These are phyloP conservation scores for Erebia aethiops DNA, from an alignment of 2,888 invertebrate species.

Conservation along the genomic window DNA sequence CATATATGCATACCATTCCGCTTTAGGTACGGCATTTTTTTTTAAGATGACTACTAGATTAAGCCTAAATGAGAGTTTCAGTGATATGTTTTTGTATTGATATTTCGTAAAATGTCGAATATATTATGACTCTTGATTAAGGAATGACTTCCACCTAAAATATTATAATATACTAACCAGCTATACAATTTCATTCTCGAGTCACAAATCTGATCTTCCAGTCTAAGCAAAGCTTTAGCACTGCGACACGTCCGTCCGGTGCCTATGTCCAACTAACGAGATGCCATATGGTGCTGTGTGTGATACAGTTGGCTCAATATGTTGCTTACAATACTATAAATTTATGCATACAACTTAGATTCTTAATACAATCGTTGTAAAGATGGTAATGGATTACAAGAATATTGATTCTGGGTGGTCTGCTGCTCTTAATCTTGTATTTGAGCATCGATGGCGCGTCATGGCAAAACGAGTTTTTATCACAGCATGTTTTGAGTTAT, in stretches of 20 bases:
- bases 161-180: neutral
- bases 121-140: too few species aligned
- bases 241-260: conserved; percentile 56
- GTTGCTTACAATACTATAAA: conserved; percentile 31
- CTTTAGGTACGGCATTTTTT: too few species aligned
- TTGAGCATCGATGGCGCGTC: conserved; percentile 29
- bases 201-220: conserved; percentile 31
- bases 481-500: conserved; percentile 36
- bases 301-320: conserved; percentile 56
- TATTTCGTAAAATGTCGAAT: too few species aligned
- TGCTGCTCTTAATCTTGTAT: conserved; percentile 22
- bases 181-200: neutral
- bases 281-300: conserved; percentile 66
- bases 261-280: conserved; percentile 60
- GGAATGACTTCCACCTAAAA: neutral
- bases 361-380: conserved; percentile 19
- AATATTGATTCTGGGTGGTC: conserved; percentile 8
- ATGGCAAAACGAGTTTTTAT: conserved; percentile 40
- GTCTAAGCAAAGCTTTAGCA: conserved; percentile 50
- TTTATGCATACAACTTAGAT: conserved; percentile 46
- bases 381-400: conserved; percentile 1
- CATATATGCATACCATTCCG: too few species aligned
- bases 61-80: too few species aligned
- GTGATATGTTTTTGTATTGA: too few species aligned
- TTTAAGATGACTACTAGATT: too few species aligned